Base-by-base conservation (phyloP, 2,797 vertebrate genomes). In the Discoglossus pictus region DNA sequence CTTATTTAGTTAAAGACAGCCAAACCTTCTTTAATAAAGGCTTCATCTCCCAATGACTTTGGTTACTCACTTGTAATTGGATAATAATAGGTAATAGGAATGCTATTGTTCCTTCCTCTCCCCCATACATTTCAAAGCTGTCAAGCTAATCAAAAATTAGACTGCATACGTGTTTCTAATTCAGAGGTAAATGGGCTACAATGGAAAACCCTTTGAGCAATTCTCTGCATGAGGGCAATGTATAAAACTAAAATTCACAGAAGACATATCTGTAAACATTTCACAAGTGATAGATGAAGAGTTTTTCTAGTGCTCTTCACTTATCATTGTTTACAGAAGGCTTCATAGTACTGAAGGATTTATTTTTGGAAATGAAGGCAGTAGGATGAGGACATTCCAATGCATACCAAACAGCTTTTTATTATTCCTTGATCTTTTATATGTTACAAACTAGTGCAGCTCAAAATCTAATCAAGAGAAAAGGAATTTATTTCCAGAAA, bases 281-380 rank as follows among this genome's bases (percentile, higher is more conserved):
- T 71, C 68, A 38, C 44, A 59, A 62, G 68, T 71, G 61, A 71
- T 71, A 71, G 64, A 64, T 64, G 68, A 65, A 71, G 61, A 71
- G 68, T 64, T 71, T 64, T 43, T 65, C 44, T 64, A 71, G 68
- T 52, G 53, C 44, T 43, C 34, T 59, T 34, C 53, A 71, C 68
- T 71, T 71, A 71, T 64, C 44, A 71, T 59, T 71, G 61, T 71
- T 71, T 71, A 36, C 35, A 64, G 21, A 64, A 71, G 25, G 17
- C 59, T 56, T 63, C 59, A 50, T 42, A 16, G 43, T 34, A 58
- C 38, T 43, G 39, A 58, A 71, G 44, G 39, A 59, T 71, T 64
- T 65, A 71, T 53, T 71, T 71, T 58, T 36, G 46, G 55, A n/a
- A 24, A 56, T 24, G 38, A 25, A 50, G 42, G 34, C 25, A 40